phyloP scores from a whole-genome alignment of 2,888 invertebrate genomes.

The Lepidochitona cinerea region DNA sequence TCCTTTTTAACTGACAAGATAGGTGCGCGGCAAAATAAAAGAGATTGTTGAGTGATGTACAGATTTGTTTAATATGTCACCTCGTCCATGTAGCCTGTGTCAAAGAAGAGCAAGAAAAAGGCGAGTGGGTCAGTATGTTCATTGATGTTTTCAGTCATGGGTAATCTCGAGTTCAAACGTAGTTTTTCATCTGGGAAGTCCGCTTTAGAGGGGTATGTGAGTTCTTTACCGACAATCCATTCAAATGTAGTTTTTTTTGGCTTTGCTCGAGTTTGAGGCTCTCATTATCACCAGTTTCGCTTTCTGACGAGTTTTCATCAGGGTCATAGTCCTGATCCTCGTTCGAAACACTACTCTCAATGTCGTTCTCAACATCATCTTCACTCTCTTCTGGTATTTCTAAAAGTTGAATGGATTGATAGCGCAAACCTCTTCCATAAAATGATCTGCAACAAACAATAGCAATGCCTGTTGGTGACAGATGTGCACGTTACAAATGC shows the following conservation, averaged over 20 bases:
- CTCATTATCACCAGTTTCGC: no score
- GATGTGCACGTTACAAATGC: background rate
- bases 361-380: background rate
- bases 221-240: background rate
- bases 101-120: background rate
- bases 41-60: slow-evolving; percentile 1
- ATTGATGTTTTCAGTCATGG: background rate
- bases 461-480: background rate
- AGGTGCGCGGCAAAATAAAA: background rate
- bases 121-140: background rate
- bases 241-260: background rate
- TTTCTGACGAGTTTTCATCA: background rate
- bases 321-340: background rate
- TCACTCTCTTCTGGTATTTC: background rate
- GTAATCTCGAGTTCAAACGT: background rate
- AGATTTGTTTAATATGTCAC: slow-evolving; percentile 12
- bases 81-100: background rate
- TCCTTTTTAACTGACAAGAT: slow-evolving; percentile 2
- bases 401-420: background rate
- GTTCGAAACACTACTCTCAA: background rate
- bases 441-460: background rate
- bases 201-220: background rate
- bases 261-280: background rate
- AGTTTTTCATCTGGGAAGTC: background rate
- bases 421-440: background rate